A percentile compares a stretch with the other conserved stretches of the same genome.
These are phyloP conservation scores for Nothocercus julius DNA, from an alignment of 2,113 vertebrate genomes.

Conservation along the genomic window DNA sequence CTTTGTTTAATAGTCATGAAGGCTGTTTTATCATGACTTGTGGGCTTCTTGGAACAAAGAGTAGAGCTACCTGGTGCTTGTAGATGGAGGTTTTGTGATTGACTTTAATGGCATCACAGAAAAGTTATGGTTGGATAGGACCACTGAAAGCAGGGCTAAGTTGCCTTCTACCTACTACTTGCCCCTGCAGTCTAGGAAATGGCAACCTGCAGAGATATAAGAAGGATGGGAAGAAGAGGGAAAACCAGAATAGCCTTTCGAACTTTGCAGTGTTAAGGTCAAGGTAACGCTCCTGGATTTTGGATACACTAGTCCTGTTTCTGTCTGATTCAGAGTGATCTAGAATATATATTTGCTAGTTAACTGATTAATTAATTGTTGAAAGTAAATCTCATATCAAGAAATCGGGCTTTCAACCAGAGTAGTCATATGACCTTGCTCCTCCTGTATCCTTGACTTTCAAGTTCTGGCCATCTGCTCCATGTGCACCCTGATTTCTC, in stretches of 20 bases:
- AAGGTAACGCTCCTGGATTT: not conserved
- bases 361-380: not conserved
- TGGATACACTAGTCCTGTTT: not conserved
- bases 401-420: not conserved
- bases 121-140: not conserved
- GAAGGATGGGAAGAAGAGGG: not conserved
- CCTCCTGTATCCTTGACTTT: not conserved
- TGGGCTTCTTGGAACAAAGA: conserved; percentile 4
- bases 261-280: not conserved
- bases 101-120: conserved; percentile 1
- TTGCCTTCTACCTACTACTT: not conserved
- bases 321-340: not conserved
- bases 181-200: not conserved
- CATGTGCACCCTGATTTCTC: not conserved
- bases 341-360: not conserved
- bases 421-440: not conserved
- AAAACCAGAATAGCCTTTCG: not conserved
- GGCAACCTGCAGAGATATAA: not conserved
- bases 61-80: not conserved
- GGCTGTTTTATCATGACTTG: conserved; percentile 6
- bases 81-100: not conserved
- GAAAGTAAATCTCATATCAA: not conserved
- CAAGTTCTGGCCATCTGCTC: not conserved
- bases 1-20: conserved; percentile 24
- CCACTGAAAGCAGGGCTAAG: not conserved